Base-by-base conservation (phyloP, 2,113 vertebrate genomes). In the Mormoops blainvillei region DNA sequence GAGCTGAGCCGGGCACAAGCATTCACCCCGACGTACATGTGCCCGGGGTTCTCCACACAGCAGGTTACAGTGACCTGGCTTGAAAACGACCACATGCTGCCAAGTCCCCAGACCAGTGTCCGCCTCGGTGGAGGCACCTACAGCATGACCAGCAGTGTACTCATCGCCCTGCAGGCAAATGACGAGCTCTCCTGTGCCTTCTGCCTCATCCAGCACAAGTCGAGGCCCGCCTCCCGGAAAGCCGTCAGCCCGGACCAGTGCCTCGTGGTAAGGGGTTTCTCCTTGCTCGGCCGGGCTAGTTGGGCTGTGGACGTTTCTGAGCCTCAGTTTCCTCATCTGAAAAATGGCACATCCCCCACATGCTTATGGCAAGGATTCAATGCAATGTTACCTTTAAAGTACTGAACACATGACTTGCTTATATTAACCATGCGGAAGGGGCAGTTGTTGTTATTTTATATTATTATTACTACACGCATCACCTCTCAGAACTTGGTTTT, bases 261-360 rank as follows among this genome's bases (percentile, higher is more conserved):
- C 43, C 96, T 97, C 20, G 2, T 0, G 83, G 87, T 96, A 89
- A 97, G 96, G 31, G 16, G 43, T 2, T 43, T 88, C 80, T 65
- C 71, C 58, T 31, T 9, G 33, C 36, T 26, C 15, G 38, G 20
- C 26, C 0, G 2, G 65, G 50, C 24, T 15, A 19, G 63, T 5
- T 22, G n/a, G 89, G 43, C 11, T 50, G 10, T 36, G 61, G 36
- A 11, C 9, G 15, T 48, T 54, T 87, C 91, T 63, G 86, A 78
- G 26, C 65, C 31, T 83, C 19, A 12, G 22, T 73, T 63, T 89
- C 61, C 36, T 92, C 11, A 1, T 22, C 70, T 87, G 76, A 70
- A 50, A 41, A 78, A 68, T 22, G 38, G 31, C 22, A 8, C 73
- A 41, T 12, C 11, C 18, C 41, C 93, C 33, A 18, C 45, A 67